Base-by-base conservation (phyloP, 2,888 invertebrate species). In the Philereme vetulata region DNA sequence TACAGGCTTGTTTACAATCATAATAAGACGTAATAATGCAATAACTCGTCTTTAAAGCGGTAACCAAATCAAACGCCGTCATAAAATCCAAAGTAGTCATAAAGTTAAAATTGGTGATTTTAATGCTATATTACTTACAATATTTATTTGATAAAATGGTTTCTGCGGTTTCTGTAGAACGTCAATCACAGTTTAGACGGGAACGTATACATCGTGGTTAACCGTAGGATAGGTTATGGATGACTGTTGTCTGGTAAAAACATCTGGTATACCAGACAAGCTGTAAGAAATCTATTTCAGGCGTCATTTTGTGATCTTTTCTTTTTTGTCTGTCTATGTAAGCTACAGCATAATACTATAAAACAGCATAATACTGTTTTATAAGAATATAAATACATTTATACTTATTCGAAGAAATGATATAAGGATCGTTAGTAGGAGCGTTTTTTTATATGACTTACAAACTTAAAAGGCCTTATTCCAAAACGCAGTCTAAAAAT, bases 191-290 rank as follows among this genome's bases (percentile, higher is more conserved):
- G 48, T 44, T 36, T 33, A 48, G 3, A 9, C 34, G 21, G 45
- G 43, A 49, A 44, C 32, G 33, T 45, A 40, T 49, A 58, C 53
- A 11, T 40, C 47, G 10, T 40, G 61, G 50, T 56, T 38, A 42
- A 57, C 57, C 47, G 46, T 62, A 47, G 44, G 57, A 51, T 47
- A 62, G 62, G 62, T 62, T 43, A 51, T 51, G 62, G 50, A 9
- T 50, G 43, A 52, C 21, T 21, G 21, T 21, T 52, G 35, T 43
- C 51, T 53, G 51, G 49, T 11, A 47, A 44, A 51, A 33, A 52
- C 50, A 33, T 57, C 53, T 54, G 57, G 32, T 51, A 38, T 40
- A 48, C 42, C 44, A 56, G 40, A 36, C n/a, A 38, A 10, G 34
- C 38, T 11, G 11, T 11, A 40, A 34, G 21, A 3, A 32, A 40